These are phyloP conservation scores for Bathynomus jamesi DNA, from an alignment of 1,140 invertebrate species.

Conservation along the genomic window DNA sequence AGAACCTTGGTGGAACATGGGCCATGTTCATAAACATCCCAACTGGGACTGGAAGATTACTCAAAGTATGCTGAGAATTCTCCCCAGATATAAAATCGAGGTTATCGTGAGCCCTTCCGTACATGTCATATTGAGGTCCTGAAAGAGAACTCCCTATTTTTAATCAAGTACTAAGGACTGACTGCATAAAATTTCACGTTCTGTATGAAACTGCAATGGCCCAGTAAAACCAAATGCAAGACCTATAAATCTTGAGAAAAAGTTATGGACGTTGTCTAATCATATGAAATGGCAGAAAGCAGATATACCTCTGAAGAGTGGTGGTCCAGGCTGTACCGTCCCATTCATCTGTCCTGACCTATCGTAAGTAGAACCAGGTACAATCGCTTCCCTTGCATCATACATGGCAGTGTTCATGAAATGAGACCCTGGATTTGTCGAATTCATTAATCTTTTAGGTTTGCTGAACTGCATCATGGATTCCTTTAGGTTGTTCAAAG, in stretches of 20 bases:
- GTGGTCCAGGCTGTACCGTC: constrained; percentile 30
- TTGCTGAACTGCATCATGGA: constrained; percentile 95
- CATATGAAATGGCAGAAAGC: constrained; percentile 2
- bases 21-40: constrained; percentile 93
- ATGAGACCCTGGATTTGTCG: constrained; percentile 87
- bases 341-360: constrained; percentile 52
- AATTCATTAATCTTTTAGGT: constrained; percentile 88
- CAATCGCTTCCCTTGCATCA: constrained; percentile 75
- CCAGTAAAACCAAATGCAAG: neutral
- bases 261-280: neutral
- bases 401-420: constrained; percentile 96
- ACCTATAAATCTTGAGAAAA: neutral
- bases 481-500: constrained; percentile 93
- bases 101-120: constrained; percentile 62
- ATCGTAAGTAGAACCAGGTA: constrained; percentile 70
- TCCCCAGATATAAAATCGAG: constrained; percentile 86
- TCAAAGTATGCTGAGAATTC: constrained; percentile 64
- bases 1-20: constrained; percentile 75
- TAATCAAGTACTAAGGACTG: neutral
- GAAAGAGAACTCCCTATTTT: neutral
- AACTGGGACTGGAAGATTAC: constrained; percentile 78
- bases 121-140: constrained; percentile 26
- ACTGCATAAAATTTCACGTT: neutral
- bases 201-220: neutral
- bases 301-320: constrained; percentile 20